Evolutionary conservation across 2,113 vertebrate species (phyloP).

Genomic region (Oryzias curvinotus): DNA sequence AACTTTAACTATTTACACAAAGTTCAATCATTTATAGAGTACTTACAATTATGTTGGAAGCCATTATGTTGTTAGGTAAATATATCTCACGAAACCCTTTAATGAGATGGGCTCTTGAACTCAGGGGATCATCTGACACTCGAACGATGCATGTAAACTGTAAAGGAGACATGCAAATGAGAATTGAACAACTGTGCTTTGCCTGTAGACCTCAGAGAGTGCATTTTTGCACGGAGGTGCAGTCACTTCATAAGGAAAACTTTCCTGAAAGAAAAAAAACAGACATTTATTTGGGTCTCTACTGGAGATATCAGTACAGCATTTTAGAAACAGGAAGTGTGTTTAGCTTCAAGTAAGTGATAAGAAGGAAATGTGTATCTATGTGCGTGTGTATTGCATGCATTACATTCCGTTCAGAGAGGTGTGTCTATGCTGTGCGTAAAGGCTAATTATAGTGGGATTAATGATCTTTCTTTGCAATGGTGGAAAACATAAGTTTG

Average conservation of each 20-base stretch:
- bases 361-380: neutral
- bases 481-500: slow-evolving; percentile 20
- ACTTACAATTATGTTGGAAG: slow-evolving; percentile 92
- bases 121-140: slow-evolving; percentile 50
- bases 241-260: neutral
- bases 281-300: neutral
- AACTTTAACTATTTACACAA: no score
- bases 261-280: neutral
- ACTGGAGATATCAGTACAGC: neutral
- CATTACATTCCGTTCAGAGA: neutral
- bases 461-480: neutral
- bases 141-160: neutral
- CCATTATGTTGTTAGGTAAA: slow-evolving; percentile 73
- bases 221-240: neutral
- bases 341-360: slow-evolving; percentile 23
- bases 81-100: slow-evolving; percentile 6
- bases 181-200: neutral
- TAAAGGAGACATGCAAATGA: slow-evolving; percentile 8
- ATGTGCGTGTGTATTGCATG: neutral
- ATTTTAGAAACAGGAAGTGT: slow-evolving; percentile 52
- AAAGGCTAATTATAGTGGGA: slow-evolving; percentile 11
- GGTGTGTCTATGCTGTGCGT: neutral
- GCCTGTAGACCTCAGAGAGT: neutral
- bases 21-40: neutral
- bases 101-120: slow-evolving; percentile 28